Percentiles rank a stretch among this genome's conserved stretches.
phyloP scores from a whole-genome alignment of 2,113 vertebrate species.

The Rallus limicola region DNA sequence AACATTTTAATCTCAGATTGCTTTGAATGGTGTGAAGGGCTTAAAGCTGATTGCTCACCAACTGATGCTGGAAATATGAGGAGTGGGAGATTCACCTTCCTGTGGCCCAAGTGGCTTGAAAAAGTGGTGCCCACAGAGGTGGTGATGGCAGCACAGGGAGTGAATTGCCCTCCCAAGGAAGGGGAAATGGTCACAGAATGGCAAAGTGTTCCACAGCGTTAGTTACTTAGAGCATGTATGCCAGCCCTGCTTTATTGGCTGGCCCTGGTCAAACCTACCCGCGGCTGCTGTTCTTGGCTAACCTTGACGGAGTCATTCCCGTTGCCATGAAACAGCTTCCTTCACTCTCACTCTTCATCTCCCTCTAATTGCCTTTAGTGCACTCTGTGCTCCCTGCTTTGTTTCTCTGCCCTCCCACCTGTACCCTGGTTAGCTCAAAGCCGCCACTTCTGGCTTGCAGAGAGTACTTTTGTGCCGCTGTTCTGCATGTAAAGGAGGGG shows the following conservation, averaged over 20 bases:
- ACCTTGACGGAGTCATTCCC: neutral
- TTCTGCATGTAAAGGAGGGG: neutral
- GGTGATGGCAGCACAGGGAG: neutral
- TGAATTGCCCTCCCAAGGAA: neutral
- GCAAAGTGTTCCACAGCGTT: neutral
- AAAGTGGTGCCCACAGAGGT: neutral
- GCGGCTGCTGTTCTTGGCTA: neutral
- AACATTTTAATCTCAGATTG: neutral
- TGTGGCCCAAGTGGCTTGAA: neutral
- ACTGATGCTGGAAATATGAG: accelerated
- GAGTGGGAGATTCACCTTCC: neutral
- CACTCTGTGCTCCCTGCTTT: neutral
- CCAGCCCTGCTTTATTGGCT: neutral
- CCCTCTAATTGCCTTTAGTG: neutral
- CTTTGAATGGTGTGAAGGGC: neutral
- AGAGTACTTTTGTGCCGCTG: neutral
- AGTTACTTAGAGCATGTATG: neutral
- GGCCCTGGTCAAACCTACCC: neutral
- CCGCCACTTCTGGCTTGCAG: neutral
- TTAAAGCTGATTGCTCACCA: neutral
- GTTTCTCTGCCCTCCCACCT: neutral
- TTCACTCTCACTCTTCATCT: neutral
- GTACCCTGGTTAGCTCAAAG: neutral
- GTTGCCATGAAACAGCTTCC: constrained; percentile 35
- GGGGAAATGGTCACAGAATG: neutral